These are phyloP conservation scores for Aphaenogaster ashmeadi DNA, from an alignment of 1,140 invertebrate species.

Conservation along the genomic window DNA sequence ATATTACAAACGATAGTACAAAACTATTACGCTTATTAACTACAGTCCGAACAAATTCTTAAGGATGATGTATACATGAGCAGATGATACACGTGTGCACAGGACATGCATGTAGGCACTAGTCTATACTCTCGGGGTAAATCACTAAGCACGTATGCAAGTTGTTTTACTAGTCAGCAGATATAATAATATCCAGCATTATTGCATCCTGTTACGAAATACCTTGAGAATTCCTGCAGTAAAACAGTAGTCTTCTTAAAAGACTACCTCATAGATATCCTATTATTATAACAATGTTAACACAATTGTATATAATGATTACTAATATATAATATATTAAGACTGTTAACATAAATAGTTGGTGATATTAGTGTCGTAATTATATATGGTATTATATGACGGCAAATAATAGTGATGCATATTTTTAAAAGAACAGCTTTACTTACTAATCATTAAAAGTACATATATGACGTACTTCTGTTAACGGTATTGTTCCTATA, in stretches of 20 bases:
- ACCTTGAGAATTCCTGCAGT: background rate
- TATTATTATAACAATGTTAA: conserved; percentile 40
- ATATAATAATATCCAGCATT: conserved; percentile 27
- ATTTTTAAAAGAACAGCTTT: conserved; percentile 25
- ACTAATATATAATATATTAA: conserved; percentile 12
- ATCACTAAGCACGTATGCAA: conserved; percentile 29
- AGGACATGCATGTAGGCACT: conserved; percentile 55
- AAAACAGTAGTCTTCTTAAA: conserved; percentile 23
- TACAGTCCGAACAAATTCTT: background rate
- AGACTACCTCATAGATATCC: conserved; percentile 6
- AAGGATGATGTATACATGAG: background rate
- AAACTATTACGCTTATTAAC: conserved; percentile 54
- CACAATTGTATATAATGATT: conserved; percentile 40
- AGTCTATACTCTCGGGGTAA: conserved; percentile 21
- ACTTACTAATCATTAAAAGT: conserved; percentile 10
- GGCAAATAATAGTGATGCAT: conserved; percentile 7
- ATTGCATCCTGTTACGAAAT: conserved; percentile 40
- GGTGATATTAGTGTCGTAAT: conserved; percentile 8
- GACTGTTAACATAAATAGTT: background rate
- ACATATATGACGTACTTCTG: conserved; percentile 40
- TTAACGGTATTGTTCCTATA: conserved; percentile 25
- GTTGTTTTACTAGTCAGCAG: conserved; percentile 31
- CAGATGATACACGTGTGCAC: background rate
- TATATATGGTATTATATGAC: background rate
- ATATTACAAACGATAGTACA: conserved; percentile 13